Conservation (phyloP, 1,140 invertebrate species). For the Zaprionus taronus region DNA sequence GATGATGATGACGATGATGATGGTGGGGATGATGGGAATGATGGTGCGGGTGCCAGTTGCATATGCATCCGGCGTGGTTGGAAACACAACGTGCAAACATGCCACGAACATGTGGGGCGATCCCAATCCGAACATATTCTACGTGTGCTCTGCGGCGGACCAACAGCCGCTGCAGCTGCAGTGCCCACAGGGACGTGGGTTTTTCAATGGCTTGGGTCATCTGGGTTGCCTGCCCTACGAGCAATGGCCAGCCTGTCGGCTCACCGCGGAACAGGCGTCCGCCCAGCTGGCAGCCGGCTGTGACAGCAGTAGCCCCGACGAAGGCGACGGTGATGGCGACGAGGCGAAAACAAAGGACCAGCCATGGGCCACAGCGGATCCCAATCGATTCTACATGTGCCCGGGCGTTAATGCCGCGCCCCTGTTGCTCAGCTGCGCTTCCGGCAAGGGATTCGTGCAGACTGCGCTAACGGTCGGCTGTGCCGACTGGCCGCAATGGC, state of each 20-base stretch:
- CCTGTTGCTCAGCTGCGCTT: slow-evolving; percentile 59
- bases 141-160: slow-evolving; percentile 66
- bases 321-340: slow-evolving; percentile 2
- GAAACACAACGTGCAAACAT: slow-evolving; percentile 73
- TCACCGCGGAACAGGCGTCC: slow-evolving; percentile 28
- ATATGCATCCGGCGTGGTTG: slow-evolving; percentile 46
- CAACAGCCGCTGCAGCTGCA: slow-evolving; percentile 63
- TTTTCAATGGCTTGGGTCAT: slow-evolving; percentile 75
- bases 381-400: slow-evolving; percentile 77
- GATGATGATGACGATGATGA: slow-evolving; percentile 29
- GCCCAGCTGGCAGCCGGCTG: slow-evolving; percentile 36
- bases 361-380: slow-evolving; percentile 68
- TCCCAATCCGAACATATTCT: slow-evolving; percentile 81
- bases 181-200: slow-evolving; percentile 74
- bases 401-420: slow-evolving; percentile 54
- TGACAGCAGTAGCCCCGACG: slow-evolving; percentile 33
- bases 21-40: slow-evolving; percentile 2
- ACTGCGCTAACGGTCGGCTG: slow-evolving; percentile 62
- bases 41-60: slow-evolving; percentile 24
- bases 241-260: slow-evolving; percentile 73
- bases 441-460: slow-evolving; percentile 69
- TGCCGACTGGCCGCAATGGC: slow-evolving; percentile 73
- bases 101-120: slow-evolving; percentile 80
- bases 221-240: slow-evolving; percentile 71
- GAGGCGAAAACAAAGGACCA: slow-evolving; percentile 37